Conservation (phyloP, 2,113 vertebrate species). For the Eptesicus fuscus region DNA sequence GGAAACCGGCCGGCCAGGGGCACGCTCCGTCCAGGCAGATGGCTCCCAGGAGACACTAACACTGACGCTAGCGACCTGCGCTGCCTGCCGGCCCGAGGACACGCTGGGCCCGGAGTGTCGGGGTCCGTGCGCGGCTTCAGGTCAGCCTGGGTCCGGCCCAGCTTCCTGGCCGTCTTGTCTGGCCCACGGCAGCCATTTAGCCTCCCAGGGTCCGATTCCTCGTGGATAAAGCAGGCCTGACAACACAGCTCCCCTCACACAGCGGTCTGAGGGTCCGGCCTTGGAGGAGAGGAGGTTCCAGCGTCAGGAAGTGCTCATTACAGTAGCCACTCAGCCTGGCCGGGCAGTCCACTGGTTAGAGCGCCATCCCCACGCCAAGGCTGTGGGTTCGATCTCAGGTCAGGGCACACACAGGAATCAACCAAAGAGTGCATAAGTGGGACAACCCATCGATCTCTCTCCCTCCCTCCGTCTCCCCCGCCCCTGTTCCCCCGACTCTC, state of each 20-base stretch:
- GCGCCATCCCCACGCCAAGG: neutral
- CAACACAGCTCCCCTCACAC: accelerated
- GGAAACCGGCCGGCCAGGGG: neutral
- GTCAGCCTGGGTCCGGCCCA: neutral
- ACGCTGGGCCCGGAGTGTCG: accelerated
- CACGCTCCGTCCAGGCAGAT: accelerated
- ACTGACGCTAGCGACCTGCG: accelerated
- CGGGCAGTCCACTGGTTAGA: neutral
- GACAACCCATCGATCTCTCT: no score
- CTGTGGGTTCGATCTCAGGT: neutral
- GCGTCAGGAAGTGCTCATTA: neutral
- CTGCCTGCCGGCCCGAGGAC: accelerated
- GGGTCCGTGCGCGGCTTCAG: neutral
- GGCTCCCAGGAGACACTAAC: accelerated
- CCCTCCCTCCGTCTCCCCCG: no score
- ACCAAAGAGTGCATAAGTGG: no score
- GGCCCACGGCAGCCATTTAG: accelerated
- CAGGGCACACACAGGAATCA: no score
- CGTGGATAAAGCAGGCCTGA: neutral
- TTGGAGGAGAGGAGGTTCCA: neutral
- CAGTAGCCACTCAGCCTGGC: neutral
- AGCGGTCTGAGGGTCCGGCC: accelerated
- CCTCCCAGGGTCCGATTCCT: neutral
- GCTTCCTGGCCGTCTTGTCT: accelerated
- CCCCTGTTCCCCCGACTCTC: accelerated